Percentiles rank a stretch among this genome's conserved stretches.
phyloP scores from a whole-genome alignment of 2,888 invertebrate species.

The Oscheius onirici region DNA sequence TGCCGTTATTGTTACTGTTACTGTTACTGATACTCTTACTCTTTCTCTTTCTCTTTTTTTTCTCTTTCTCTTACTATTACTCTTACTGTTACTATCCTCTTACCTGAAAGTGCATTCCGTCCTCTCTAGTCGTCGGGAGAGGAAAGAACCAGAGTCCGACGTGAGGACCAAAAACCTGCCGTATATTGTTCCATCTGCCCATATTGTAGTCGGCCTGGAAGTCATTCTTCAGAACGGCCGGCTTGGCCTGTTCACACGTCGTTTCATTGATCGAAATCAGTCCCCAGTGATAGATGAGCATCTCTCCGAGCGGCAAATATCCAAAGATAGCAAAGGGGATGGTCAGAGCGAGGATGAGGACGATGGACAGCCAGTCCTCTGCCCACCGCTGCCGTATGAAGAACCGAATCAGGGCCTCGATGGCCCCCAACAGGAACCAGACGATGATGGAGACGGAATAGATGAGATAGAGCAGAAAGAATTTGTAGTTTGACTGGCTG shows the following conservation, averaged over 20 bases:
- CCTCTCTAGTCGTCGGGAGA: slow-evolving; percentile 46
- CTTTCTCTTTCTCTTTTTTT: too few species aligned
- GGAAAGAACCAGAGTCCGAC: slow-evolving; percentile 64
- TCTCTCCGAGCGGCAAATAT: slow-evolving; percentile 58
- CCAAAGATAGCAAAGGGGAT: slow-evolving; percentile 35
- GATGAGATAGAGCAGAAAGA: slow-evolving; percentile 59
- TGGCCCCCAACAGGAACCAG: slow-evolving; percentile 44
- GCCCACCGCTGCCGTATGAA: slow-evolving; percentile 49
- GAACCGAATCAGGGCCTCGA: slow-evolving; percentile 56
- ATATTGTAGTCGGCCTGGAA: slow-evolving; percentile 57
- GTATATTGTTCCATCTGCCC: slow-evolving; percentile 51
- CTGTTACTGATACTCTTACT: too few species aligned
- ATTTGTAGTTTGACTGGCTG: slow-evolving; percentile 59
- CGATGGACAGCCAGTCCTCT: slow-evolving; percentile 39
- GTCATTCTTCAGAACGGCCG: slow-evolving; percentile 56
- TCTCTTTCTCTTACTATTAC: too few species aligned
- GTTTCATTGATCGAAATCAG: slow-evolving; percentile 61
- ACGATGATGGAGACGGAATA: slow-evolving; percentile 48
- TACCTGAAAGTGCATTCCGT: slow-evolving; percentile 59
- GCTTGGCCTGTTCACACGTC: slow-evolving; percentile 66
- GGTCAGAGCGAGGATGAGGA: slow-evolving; percentile 32
- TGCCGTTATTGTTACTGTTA: too few species aligned
- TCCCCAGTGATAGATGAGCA: slow-evolving; percentile 52
- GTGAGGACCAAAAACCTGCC: slow-evolving; percentile 48
- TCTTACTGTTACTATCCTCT: too few species aligned